phyloP scores from a whole-genome alignment of 2,797 vertebrate genomes.

The Dromococcyx pavoninus region DNA sequence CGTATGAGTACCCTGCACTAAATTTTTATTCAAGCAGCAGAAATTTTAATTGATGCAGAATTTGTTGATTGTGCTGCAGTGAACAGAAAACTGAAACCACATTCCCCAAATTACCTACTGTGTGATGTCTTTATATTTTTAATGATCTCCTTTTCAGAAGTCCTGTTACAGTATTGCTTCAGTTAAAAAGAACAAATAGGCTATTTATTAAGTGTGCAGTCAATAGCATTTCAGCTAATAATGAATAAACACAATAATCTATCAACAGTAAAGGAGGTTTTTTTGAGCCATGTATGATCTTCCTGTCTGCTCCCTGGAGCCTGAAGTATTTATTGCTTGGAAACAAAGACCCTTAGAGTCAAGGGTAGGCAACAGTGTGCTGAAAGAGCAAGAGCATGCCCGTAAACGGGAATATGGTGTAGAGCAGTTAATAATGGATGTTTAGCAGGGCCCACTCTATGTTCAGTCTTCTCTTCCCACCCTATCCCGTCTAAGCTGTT shows the following conservation, averaged over 20 bases:
- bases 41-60: slow-evolving; percentile 15
- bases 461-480: neutral
- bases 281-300: slow-evolving; percentile 67
- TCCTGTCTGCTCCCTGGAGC: slow-evolving; percentile 67
- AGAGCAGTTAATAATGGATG: slow-evolving; percentile 6
- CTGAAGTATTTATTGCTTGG: slow-evolving; percentile 66
- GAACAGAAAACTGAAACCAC: slow-evolving; percentile 44
- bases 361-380: slow-evolving; percentile 49
- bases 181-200: slow-evolving; percentile 60
- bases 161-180: slow-evolving; percentile 46
- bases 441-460: neutral
- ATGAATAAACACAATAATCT: slow-evolving; percentile 65
- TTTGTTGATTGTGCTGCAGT: slow-evolving; percentile 45
- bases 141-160: slow-evolving; percentile 49
- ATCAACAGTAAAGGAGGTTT: slow-evolving; percentile 57
- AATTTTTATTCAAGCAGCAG: neutral
- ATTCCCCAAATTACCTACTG: slow-evolving; percentile 27
- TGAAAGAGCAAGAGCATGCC: slow-evolving; percentile 49
- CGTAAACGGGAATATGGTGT: neutral
- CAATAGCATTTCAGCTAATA: slow-evolving; percentile 66
- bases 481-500: neutral
- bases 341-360: slow-evolving; percentile 77
- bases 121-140: slow-evolving; percentile 46
- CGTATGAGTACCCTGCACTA: neutral
- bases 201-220: slow-evolving; percentile 69